Conservation (phyloP, 2,888 invertebrate species). For the Parnassius mnemosyne region DNA sequence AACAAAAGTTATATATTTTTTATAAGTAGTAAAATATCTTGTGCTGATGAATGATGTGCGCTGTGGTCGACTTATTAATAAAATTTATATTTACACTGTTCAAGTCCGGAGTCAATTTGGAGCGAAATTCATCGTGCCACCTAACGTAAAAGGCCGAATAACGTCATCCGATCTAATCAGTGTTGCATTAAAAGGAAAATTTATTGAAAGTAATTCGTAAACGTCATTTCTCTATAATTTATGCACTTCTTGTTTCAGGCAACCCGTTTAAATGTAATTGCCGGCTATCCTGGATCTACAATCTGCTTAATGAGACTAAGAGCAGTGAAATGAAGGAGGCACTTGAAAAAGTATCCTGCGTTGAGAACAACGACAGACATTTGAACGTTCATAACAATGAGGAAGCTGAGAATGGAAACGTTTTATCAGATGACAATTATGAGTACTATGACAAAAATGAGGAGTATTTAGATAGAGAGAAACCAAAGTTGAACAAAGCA, state of each 20-base stretch:
- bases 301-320: conserved; percentile 86
- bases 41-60: too few species aligned
- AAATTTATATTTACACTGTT: too few species aligned
- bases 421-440: conserved; percentile 60
- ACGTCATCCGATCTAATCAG: too few species aligned
- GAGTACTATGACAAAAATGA: conserved; percentile 69
- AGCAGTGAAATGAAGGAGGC: conserved; percentile 83
- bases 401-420: conserved; percentile 49
- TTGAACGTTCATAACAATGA: conserved; percentile 51
- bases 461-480: conserved; percentile 54
- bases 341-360: conserved; percentile 87
- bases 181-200: too few species aligned
- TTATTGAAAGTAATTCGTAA: too few species aligned
- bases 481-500: conserved; percentile 50
- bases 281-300: conserved; percentile 89
- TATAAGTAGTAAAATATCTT: too few species aligned
- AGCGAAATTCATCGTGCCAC: too few species aligned
- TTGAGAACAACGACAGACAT: conserved; percentile 73
- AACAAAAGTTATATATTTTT: too few species aligned
- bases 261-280: conserved; percentile 92
- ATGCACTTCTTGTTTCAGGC: conserved; percentile 75
- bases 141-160: too few species aligned
- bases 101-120: too few species aligned
- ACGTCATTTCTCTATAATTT: too few species aligned
- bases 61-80: too few species aligned